Evolutionary conservation across 2,113 vertebrate genomes (phyloP).

Genomic region (Camarhynchus parvulus): DNA sequence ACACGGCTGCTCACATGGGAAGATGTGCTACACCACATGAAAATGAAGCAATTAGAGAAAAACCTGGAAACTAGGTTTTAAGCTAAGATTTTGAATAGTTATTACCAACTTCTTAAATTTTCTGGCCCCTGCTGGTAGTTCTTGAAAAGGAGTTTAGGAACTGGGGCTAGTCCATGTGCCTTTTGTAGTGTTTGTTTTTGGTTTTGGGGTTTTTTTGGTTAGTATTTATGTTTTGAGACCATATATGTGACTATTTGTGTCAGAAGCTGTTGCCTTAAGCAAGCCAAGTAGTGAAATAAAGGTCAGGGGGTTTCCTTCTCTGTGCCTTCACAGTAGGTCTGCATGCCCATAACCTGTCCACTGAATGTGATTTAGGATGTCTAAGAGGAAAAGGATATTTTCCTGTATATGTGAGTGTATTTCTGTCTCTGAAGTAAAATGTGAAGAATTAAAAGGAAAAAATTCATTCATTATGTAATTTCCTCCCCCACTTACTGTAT

Average conservation of each 20-base stretch:
- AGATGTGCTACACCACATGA: neutral
- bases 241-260: neutral
- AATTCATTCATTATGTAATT: slow-evolving; percentile 1
- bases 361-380: slow-evolving; percentile 31
- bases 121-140: neutral
- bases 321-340: neutral
- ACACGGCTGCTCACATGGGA: fast-evolving
- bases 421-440: slow-evolving; percentile 30
- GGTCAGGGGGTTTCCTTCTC: neutral
- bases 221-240: neutral
- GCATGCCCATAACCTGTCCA: neutral
- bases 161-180: neutral
- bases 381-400: slow-evolving; percentile 34
- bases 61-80: neutral
- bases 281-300: neutral
- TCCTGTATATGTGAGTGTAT: neutral
- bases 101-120: neutral
- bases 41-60: neutral
- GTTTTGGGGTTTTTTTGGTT: neutral
- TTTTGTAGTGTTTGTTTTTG: neutral
- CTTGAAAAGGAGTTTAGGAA: neutral
- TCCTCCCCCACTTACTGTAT: slow-evolving; percentile 2
- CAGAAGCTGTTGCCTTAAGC: neutral
- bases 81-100: neutral
- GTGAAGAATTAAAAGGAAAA: slow-evolving; percentile 34